These are phyloP conservation scores for Euura lappo DNA, from an alignment of 1,140 invertebrate species.

Conservation along the genomic window DNA sequence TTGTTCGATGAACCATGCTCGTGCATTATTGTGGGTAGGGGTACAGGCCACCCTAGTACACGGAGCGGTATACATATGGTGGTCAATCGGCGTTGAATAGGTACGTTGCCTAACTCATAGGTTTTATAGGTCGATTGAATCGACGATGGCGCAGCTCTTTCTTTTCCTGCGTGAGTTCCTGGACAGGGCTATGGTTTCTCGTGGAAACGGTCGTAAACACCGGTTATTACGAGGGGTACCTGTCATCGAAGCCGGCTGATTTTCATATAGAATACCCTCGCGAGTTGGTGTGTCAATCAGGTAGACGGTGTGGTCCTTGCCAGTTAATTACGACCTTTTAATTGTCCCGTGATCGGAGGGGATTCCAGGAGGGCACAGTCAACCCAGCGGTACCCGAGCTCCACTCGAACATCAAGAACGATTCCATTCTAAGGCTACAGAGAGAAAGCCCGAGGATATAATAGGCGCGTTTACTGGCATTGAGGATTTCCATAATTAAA, in stretches of 20 bases:
- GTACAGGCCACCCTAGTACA: no score
- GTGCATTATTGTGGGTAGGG: background rate
- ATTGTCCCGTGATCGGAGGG: constrained; percentile 4
- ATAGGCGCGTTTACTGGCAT: background rate
- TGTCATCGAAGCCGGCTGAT: background rate
- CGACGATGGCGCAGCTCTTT: background rate
- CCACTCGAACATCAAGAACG: background rate
- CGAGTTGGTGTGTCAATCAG: background rate
- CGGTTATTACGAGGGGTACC: background rate
- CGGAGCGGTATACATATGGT: no score
- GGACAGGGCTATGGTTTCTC: no score
- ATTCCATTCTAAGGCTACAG: background rate
- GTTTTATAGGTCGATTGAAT: background rate
- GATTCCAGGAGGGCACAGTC: background rate
- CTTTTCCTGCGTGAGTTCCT: no score
- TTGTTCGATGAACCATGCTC: background rate
- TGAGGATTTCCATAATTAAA: constrained; percentile 14
- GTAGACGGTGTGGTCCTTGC: background rate
- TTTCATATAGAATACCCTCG: background rate
- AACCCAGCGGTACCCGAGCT: background rate
- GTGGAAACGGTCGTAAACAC: background rate
- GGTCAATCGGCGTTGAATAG: no score
- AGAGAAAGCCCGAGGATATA: no score
- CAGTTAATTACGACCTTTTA: background rate
- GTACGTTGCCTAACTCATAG: background rate